These are phyloP conservation scores for Oreochromis spilurus DNA, from an alignment of 2,113 vertebrate species.

Conservation along the genomic window DNA sequence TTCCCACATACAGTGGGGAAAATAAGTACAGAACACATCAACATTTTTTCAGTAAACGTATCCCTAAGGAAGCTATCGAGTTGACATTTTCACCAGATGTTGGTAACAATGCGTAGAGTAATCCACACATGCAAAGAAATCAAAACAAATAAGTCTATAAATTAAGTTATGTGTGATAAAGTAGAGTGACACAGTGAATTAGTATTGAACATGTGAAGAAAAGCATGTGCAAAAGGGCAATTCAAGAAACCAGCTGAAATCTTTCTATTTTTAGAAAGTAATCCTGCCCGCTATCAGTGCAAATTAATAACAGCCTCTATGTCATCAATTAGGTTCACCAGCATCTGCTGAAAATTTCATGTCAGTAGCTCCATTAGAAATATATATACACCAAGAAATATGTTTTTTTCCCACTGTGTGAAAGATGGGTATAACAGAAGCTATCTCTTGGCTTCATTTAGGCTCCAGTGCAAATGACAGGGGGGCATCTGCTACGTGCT, in stretches of 20 bases:
- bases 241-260: not conserved
- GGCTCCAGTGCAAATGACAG: not conserved
- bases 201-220: not conserved
- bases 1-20: not conserved
- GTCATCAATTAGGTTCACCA: not conserved
- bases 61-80: not conserved
- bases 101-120: rapidly evolving
- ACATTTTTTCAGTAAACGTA: not conserved
- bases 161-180: not conserved
- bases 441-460: not conserved
- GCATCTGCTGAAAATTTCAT: not conserved
- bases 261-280: not conserved
- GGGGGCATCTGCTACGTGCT: not conserved
- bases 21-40: not conserved
- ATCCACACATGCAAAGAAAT: not conserved
- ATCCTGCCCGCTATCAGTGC: not conserved
- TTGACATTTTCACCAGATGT: not conserved
- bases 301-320: not conserved
- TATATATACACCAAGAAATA: not conserved
- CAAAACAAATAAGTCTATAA: not conserved
- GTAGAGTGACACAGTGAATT: not conserved
- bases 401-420: not conserved
- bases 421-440: not conserved
- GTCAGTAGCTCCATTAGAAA: not conserved
- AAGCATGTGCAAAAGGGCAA: not conserved